Conservation (phyloP, 2,113 vertebrate genomes). For the Gobius niger region DNA sequence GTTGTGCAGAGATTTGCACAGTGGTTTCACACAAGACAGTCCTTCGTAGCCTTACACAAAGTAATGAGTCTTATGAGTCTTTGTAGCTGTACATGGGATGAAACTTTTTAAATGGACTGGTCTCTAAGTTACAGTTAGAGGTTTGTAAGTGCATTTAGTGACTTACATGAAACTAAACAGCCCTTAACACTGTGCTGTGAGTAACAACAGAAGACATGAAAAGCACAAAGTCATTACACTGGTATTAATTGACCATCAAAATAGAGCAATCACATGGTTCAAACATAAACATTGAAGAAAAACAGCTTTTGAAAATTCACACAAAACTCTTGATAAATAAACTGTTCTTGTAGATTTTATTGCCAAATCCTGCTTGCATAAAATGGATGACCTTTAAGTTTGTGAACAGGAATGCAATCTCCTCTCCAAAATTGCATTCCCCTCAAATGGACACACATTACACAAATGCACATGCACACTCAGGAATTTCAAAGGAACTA, state of each 20-base stretch:
- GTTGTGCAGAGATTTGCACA: background rate
- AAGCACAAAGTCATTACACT: background rate
- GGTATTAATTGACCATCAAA: background rate
- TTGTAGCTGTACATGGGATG: background rate
- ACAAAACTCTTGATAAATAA: background rate
- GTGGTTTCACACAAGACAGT: background rate
- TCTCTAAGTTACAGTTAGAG: too few species aligned
- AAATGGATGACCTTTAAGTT: background rate
- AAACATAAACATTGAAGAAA: background rate
- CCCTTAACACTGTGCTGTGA: too few species aligned
- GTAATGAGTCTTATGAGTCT: background rate
- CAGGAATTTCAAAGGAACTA: slow-evolving; percentile 55
- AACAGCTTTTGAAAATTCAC: background rate
- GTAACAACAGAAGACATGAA: too few species aligned
- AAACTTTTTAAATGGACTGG: too few species aligned
- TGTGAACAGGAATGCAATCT: slow-evolving; percentile 17
- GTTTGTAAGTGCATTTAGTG: too few species aligned
- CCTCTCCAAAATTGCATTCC: slow-evolving; percentile 32
- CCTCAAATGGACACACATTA: slow-evolving; percentile 5
- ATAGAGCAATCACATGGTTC: background rate
- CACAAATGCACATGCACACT: background rate
- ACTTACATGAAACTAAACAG: too few species aligned
- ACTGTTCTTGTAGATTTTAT: background rate
- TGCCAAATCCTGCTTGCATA: background rate
- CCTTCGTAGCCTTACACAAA: background rate